These are phyloP conservation scores for Ceratina australensis DNA, from an alignment of 1,140 invertebrate genomes.

Conservation along the genomic window DNA sequence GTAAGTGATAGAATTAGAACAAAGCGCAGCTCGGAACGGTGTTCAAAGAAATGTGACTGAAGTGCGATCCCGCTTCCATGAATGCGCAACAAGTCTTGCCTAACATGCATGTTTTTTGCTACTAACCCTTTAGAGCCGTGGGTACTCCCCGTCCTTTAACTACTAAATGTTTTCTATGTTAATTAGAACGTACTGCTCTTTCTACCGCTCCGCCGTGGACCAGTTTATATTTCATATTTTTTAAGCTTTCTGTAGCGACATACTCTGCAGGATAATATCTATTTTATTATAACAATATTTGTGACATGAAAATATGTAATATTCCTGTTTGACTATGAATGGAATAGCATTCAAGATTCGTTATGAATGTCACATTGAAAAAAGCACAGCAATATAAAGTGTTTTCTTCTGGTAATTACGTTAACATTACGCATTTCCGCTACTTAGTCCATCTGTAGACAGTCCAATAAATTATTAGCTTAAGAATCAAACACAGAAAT, in stretches of 20 bases:
- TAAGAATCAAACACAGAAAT: too few relatives aligned
- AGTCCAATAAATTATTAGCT: not conserved
- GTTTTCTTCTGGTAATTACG: not conserved
- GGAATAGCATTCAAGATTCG: too few relatives aligned
- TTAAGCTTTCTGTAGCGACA: too few relatives aligned
- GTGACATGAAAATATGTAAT: too few relatives aligned
- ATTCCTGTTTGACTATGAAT: too few relatives aligned
- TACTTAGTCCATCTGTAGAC: not conserved
- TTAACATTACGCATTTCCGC: not conserved
- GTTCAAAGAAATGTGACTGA: not conserved
- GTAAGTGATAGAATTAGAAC: constrained; percentile 5
- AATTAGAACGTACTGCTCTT: not conserved
- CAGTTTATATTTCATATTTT: too few relatives aligned
- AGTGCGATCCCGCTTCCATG: constrained; percentile 3
- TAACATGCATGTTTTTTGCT: not conserved
- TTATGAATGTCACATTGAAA: not conserved
- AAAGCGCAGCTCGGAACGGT: not conserved
- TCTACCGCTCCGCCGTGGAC: too few relatives aligned
- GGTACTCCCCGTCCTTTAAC: not conserved
- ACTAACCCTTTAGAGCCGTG: not conserved
- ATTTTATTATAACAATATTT: too few relatives aligned
- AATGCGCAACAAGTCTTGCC: constrained; percentile 40
- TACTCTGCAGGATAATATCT: too few relatives aligned
- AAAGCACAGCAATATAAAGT: not conserved
- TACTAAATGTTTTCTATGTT: not conserved